These are phyloP conservation scores for Oryzias melastigma DNA, from an alignment of 2,113 vertebrate species.

Conservation along the genomic window DNA sequence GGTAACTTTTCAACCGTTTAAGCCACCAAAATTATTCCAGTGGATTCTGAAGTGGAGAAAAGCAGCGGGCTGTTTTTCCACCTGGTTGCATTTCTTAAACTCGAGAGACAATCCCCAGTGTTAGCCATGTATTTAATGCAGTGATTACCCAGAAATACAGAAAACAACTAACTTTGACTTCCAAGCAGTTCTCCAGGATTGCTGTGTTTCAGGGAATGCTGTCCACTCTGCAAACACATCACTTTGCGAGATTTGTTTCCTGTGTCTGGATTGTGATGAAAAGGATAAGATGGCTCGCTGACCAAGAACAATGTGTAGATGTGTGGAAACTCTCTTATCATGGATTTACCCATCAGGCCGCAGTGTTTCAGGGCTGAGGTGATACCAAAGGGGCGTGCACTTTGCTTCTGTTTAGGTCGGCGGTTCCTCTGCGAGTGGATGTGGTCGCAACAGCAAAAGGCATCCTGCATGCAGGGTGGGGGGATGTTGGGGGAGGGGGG, in stretches of 20 bases:
- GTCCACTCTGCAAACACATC: conserved; percentile 6
- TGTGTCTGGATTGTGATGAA: conserved; percentile 31
- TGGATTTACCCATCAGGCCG: conserved; percentile 30
- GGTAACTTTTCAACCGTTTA: no score
- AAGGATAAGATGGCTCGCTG: conserved; percentile 25
- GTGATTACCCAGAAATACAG: background rate
- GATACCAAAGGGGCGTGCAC: conserved; percentile 6
- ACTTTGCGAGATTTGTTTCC: background rate
- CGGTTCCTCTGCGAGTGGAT: conserved; percentile 7
- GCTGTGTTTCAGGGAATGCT: background rate
- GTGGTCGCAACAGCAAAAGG: conserved; percentile 2
- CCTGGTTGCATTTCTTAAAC: conserved; percentile 21
- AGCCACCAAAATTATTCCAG: no score
- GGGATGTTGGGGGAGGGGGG: background rate
- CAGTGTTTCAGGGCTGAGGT: conserved; percentile 21
- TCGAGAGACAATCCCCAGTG: conserved; percentile 7
- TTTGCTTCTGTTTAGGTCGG: background rate
- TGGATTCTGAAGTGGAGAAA: no score
- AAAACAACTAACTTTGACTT: background rate
- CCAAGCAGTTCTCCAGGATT: no score
- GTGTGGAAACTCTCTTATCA: conserved; percentile 44
- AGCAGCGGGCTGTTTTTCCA: no score
- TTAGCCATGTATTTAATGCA: background rate
- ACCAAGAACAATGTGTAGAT: conserved; percentile 42
- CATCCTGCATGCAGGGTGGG: conserved; percentile 5